Percentiles rank a stretch among this genome's conserved stretches.
These are phyloP conservation scores for Glossosoma conforme DNA, from an alignment of 1,140 invertebrate species.

Conservation along the genomic window DNA sequence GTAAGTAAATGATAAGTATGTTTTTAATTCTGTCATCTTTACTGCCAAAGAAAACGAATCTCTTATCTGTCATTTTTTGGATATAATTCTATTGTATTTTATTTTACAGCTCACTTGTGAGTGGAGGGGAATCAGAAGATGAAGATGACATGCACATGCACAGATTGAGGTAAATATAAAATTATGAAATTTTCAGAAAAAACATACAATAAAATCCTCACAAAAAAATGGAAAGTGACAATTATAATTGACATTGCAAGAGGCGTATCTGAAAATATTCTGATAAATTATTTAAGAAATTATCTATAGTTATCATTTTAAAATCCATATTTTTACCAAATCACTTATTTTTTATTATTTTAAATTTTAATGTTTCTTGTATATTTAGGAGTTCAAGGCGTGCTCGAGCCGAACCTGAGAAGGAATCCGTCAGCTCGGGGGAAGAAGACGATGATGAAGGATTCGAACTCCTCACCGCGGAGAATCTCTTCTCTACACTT, in stretches of 20 bases:
- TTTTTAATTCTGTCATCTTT: too few species aligned
- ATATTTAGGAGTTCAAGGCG: conserved; percentile 62
- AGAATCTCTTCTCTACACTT: conserved; percentile 83
- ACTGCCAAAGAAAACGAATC: too few species aligned
- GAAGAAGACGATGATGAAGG: conserved; percentile 86
- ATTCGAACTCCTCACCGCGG: conserved; percentile 84
- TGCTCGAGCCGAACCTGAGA: conserved; percentile 56
- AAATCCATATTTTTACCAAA: not conserved
- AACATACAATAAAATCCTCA: not conserved
- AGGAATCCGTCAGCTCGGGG: conserved; percentile 79
- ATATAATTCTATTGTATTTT: not conserved
- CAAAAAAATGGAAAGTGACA: not conserved
- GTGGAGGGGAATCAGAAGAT: conserved; percentile 67
- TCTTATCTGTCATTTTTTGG: too few species aligned
- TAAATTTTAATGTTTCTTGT: not conserved
- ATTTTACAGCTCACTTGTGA: conserved; percentile 56
- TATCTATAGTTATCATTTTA: not conserved
- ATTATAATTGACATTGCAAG: too few species aligned
- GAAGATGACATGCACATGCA: conserved; percentile 68
- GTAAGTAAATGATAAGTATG: too few species aligned
- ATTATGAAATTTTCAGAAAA: not conserved
- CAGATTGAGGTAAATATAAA: conserved; percentile 60
- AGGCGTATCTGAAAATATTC: too few species aligned
- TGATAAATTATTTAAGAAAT: too few species aligned
- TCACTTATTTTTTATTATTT: not conserved